Conservation (phyloP, 2,113 vertebrate species). For the Trinectes maculatus region DNA sequence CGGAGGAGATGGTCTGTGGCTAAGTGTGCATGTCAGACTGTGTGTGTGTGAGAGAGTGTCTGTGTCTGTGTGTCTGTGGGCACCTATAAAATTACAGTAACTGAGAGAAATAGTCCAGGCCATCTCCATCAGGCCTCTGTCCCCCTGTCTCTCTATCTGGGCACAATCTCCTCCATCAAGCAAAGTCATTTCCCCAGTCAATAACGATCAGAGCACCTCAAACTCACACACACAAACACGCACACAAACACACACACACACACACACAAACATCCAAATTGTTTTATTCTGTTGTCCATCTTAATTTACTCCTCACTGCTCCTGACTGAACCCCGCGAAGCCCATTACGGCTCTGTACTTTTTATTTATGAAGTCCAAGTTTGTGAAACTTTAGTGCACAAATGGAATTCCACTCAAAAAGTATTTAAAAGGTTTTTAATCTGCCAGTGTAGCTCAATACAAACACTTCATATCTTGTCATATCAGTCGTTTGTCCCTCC, state of each 20-base stretch:
- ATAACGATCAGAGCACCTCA: constrained; percentile 52
- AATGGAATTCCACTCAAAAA: constrained; percentile 4
- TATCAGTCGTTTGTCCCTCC: neutral
- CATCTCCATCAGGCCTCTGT: constrained; percentile 76
- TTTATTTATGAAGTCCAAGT: constrained; percentile 22
- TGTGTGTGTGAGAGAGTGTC: constrained; percentile 21
- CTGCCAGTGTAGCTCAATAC: neutral
- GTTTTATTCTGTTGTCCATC: constrained; percentile 56
- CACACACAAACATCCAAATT: constrained; percentile 27
- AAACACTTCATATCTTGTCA: neutral
- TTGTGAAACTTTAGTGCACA: constrained; percentile 24
- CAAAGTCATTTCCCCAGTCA: constrained; percentile 63
- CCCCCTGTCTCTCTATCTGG: constrained; percentile 19
- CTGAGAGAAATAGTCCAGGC: constrained; percentile 72
- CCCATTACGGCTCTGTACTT: constrained; percentile 27
- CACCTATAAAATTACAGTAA: constrained; percentile 69
- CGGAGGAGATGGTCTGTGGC: constrained; percentile 54
- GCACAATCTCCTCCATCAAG: constrained; percentile 51
- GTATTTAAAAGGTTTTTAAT: neutral
- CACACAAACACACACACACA: neutral
- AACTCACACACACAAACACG: constrained; percentile 20
- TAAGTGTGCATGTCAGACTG: constrained; percentile 27
- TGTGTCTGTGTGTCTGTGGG: constrained; percentile 13
- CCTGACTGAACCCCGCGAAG: constrained; percentile 28
- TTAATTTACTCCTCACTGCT: constrained; percentile 41